phyloP scores from a whole-genome alignment of 1,140 invertebrate genomes.

The Drosophila pachea region DNA sequence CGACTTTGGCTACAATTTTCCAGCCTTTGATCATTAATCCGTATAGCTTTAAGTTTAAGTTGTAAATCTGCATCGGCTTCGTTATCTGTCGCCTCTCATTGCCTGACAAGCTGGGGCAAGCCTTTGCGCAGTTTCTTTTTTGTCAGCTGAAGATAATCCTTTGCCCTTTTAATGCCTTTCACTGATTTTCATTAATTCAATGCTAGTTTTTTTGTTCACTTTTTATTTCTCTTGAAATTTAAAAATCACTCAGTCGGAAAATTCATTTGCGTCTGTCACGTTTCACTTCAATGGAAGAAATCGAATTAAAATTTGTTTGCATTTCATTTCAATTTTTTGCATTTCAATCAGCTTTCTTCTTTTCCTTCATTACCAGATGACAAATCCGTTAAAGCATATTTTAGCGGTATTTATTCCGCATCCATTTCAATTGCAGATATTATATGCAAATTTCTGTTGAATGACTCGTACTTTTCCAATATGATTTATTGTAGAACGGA shows the following conservation, averaged over 20 bases:
- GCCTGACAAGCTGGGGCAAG: conserved; percentile 23
- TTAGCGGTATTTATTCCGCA: background rate
- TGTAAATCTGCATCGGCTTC: conserved; percentile 53
- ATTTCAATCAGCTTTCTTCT: background rate
- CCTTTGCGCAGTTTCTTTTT: conserved; percentile 42
- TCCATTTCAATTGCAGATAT: background rate
- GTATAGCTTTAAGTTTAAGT: conserved; percentile 43
- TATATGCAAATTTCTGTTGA: background rate
- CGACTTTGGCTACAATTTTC: too few species aligned
- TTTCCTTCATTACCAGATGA: background rate
- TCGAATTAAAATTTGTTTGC: conserved; percentile 18
- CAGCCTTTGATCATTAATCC: conserved; percentile 24
- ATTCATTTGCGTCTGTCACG: conserved; percentile 55
- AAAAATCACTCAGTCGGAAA: conserved; percentile 60
- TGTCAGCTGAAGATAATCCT: conserved; percentile 45
- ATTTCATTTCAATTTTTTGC: conserved; percentile 8
- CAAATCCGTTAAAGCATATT: conserved; percentile 5
- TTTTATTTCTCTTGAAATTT: conserved; percentile 49
- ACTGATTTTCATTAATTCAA: conserved; percentile 40
- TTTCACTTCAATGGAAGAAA: conserved; percentile 21
- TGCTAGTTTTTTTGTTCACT: conserved; percentile 15
- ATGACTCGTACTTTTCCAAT: background rate
- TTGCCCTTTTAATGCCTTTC: conserved; percentile 39
- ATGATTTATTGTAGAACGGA: background rate
- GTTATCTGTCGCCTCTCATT: conserved; percentile 56